Conservation (phyloP, 2,797 vertebrate genomes). For the Gallinago solitaria region DNA sequence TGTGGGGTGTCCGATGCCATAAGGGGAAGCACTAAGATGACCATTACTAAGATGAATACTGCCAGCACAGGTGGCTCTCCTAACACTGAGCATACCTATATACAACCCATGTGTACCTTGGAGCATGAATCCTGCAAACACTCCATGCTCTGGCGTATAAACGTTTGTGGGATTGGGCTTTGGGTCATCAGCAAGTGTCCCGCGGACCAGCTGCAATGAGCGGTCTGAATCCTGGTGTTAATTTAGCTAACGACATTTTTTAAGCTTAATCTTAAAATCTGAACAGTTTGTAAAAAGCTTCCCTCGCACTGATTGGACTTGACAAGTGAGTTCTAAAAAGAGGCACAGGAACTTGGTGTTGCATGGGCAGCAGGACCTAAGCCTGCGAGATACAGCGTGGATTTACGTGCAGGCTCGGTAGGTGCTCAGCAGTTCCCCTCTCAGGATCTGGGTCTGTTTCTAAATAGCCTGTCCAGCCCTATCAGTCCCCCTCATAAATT, state of each 20-base stretch:
- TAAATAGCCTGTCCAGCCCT: constrained; percentile 51
- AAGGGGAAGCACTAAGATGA: background rate
- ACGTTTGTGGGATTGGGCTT: background rate
- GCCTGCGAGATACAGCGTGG: background rate
- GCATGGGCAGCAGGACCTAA: constrained; percentile 16
- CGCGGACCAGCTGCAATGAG: background rate
- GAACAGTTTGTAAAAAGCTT: background rate
- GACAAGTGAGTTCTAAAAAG: background rate
- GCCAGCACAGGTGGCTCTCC: background rate
- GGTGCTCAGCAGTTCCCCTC: background rate
- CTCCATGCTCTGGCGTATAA: rapidly evolving
- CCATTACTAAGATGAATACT: background rate
- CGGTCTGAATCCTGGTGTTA: background rate
- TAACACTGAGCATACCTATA: rapidly evolving
- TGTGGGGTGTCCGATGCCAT: background rate
- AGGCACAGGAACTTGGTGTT: background rate
- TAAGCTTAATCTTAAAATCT: background rate
- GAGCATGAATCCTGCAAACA: background rate
- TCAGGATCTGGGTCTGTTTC: background rate
- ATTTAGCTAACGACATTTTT: background rate
- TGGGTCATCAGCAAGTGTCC: background rate
- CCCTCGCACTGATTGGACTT: background rate
- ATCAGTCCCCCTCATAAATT: constrained; percentile 49
- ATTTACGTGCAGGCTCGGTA: background rate
- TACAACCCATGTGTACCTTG: background rate